phyloP scores from a whole-genome alignment of 2,888 invertebrate species.

The Malthinus seriepunctatus region DNA sequence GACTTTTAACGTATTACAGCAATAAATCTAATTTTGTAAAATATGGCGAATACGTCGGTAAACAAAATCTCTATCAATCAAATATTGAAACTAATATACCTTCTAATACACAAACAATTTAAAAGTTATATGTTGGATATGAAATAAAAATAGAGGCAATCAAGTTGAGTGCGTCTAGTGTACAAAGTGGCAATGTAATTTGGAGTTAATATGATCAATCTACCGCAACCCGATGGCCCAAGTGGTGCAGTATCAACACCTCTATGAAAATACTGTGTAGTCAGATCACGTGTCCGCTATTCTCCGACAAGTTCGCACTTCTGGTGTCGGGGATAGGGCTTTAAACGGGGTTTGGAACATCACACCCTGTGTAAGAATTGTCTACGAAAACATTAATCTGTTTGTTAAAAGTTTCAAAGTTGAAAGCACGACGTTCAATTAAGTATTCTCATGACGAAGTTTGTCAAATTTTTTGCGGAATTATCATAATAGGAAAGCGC shows the following conservation, averaged over 20 bases:
- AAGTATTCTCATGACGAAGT: slow-evolving; percentile 16
- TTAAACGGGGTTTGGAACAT: slow-evolving; percentile 19
- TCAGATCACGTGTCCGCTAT: slow-evolving; percentile 49
- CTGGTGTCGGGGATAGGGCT: slow-evolving; percentile 32
- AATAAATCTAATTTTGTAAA: too few relatives aligned
- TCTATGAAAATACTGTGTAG: slow-evolving; percentile 39
- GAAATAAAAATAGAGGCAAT: slow-evolving; percentile 25
- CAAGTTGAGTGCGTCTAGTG: slow-evolving; percentile 30
- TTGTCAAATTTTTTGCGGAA: background rate
- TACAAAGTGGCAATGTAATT: slow-evolving; percentile 41
- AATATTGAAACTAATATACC: background rate
- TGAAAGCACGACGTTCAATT: slow-evolving; percentile 22
- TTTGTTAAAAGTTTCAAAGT: slow-evolving; percentile 28
- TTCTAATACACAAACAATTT: slow-evolving; percentile 17
- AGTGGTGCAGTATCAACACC: slow-evolving; percentile 37
- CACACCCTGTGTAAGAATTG: slow-evolving; percentile 15
- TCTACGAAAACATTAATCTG: slow-evolving; percentile 30
- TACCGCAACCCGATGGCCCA: slow-evolving; percentile 33
- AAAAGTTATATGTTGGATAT: slow-evolving; percentile 15
- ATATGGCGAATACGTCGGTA: too few relatives aligned
- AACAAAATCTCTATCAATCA: slow-evolving; percentile 9
- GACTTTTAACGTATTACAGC: too few relatives aligned
- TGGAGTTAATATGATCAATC: slow-evolving; percentile 45
- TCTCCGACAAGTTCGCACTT: slow-evolving; percentile 50
- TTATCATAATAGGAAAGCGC: background rate